phyloP scores from a whole-genome alignment of 2,113 vertebrate species.

The Gavia stellata region DNA sequence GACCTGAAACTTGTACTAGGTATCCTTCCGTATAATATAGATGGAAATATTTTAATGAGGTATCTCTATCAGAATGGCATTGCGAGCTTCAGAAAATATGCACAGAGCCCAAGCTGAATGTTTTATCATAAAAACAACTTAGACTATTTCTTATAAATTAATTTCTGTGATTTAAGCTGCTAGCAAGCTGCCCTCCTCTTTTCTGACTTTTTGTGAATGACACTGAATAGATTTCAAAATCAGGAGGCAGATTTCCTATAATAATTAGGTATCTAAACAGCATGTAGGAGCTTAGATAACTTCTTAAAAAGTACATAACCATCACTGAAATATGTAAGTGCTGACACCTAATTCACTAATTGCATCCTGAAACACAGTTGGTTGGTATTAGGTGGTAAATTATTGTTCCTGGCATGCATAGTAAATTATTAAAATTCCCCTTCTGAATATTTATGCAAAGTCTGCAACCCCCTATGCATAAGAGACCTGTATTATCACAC shows the following conservation, averaged over 20 bases:
- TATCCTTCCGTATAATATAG: neutral
- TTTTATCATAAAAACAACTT: neutral
- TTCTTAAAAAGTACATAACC: neutral
- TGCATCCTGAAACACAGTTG: constrained; percentile 16
- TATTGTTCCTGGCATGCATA: neutral
- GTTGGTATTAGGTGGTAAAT: constrained; percentile 24
- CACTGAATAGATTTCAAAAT: neutral
- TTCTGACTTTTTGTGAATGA: neutral
- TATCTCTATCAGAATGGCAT: neutral
- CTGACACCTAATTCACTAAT: constrained; percentile 11
- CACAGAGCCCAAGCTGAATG: neutral
- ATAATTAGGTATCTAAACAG: neutral
- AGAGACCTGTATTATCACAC: constrained; percentile 28
- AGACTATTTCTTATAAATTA: neutral
- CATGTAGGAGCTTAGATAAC: neutral
- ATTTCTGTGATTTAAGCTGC: neutral
- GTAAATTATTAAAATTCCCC: constrained; percentile 43
- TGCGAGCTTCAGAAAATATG: neutral
- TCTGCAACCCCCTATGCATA: constrained; percentile 15
- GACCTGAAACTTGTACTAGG: neutral
- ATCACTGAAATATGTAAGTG: neutral
- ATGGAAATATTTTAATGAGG: neutral
- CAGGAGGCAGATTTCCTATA: neutral
- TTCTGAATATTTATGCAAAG: constrained; percentile 45
- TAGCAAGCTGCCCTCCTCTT: neutral